phyloP scores from a whole-genome alignment of 2,797 vertebrate genomes.

The Cephalopachus bancanus region DNA sequence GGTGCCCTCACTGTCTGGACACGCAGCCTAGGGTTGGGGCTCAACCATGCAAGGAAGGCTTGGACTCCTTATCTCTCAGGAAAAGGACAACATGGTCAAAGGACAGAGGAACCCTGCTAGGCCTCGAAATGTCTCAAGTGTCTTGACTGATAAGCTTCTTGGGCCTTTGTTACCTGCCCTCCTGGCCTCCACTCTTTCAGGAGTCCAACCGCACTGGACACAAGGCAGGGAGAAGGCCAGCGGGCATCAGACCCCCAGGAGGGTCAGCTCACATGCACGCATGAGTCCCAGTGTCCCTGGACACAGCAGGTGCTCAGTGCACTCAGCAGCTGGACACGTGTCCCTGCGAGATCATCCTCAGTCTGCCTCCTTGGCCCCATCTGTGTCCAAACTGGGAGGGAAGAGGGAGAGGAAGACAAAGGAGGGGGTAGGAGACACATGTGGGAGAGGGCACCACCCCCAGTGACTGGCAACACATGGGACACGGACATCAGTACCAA shows the following conservation, averaged over 20 bases:
- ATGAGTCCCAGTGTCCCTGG: background rate
- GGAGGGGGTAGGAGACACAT: background rate
- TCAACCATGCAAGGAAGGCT: background rate
- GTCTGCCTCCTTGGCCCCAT: background rate
- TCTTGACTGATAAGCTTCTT: background rate
- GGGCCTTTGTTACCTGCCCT: background rate
- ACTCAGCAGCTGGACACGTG: rapidly evolving
- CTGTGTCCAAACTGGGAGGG: too few relatives aligned
- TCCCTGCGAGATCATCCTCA: background rate
- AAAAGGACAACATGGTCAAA: background rate
- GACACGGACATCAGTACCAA: too few relatives aligned
- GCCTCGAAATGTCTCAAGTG: background rate
- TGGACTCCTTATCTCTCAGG: too few relatives aligned
- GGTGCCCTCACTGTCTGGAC: background rate
- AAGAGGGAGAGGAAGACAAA: background rate
- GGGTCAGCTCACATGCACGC: background rate
- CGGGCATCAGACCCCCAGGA: background rate
- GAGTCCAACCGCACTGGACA: too few relatives aligned
- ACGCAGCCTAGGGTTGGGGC: too few relatives aligned
- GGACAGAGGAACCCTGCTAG: background rate
- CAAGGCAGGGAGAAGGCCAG: background rate
- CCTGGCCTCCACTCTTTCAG: background rate
- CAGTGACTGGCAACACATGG: background rate
- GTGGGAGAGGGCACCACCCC: background rate
- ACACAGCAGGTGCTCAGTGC: background rate